Conservation (phyloP, 2,797 vertebrate species). For the Xenops minutus region DNA sequence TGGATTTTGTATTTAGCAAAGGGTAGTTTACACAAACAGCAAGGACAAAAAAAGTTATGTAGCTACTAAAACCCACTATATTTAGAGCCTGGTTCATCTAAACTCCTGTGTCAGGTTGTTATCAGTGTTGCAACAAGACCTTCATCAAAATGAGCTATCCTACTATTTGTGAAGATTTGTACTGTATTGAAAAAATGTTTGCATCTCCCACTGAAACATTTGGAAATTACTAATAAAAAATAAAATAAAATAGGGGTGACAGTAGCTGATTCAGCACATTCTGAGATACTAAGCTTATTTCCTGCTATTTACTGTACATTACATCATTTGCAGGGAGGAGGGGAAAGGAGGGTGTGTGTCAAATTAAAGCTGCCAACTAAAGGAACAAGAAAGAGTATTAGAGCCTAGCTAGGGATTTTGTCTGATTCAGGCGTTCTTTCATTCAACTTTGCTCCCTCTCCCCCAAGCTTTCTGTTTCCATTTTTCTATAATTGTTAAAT, state of each 20-base stretch:
- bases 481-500: neutral
- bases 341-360: accelerated
- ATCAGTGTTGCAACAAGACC: neutral
- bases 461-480: neutral
- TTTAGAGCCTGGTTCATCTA: neutral
- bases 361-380: neutral
- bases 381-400: neutral
- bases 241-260: neutral
- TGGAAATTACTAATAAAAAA: neutral
- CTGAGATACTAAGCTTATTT: neutral
- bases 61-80: neutral
- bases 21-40: neutral
- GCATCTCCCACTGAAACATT: neutral
- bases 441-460: neutral
- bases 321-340: no score
- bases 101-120: neutral
- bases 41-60: neutral
- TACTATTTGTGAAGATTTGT: neutral
- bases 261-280: neutral
- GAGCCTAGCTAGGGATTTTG: neutral
- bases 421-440: neutral
- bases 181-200: neutral
- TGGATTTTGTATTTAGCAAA: neutral
- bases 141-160: neutral
- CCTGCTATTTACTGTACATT: neutral